Base-by-base conservation (phyloP, 35 echinoderm and acorn worm genomes). In the Strongylocentrotus purpuratus region DNA sequence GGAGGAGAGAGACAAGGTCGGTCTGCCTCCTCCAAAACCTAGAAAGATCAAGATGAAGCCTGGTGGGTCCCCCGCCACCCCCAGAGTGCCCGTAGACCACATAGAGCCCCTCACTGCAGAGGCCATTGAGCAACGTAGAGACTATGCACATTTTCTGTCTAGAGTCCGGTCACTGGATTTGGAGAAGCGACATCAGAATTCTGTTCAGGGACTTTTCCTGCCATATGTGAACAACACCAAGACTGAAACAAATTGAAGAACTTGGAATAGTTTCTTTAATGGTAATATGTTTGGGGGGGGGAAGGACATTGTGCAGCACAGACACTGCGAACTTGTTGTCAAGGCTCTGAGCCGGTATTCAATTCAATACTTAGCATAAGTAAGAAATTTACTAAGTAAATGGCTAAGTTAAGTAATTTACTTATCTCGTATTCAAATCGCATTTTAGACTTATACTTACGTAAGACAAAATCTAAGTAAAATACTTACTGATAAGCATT, bases 51-150 rank as follows among this genome's bases (percentile, higher is more conserved):
- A 99, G 94, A 96, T 99, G 46, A 95, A 98, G 58, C 87, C 98
- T 32, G 96, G 96, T 28, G 48, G 70, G 1, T 97, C 97, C 18
- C 95, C 96, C 13, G 97, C 98, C 20, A 96, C 92, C 59, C 58
- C 88, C 4, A 85, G 98, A 20, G 97, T 97, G 17, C 98, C 98
- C 12, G 59, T 99, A n/a, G 93, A 97, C 32, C 86, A 94, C 31
- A 91, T 95, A 14, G 47, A 86, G 4, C 93, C 92, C 13, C 95
- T 99, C 0, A 95, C 89, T 17, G 58, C 96, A 48, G 97, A 96
- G 48, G 98, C 96, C 14, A 92, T 98, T 4, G 96, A 99, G 60
- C 98, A 99, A 94, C 96, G 98, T 48, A 65, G 98, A 41, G 97
- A 99, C 89, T 99, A 99, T 45, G 96, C 96, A 5, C 96, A 97